Percentiles rank a stretch among this genome's conserved stretches.
Evolutionary conservation across 2,888 invertebrate species (phyloP).

Genomic region (Julus scanicus): DNA sequence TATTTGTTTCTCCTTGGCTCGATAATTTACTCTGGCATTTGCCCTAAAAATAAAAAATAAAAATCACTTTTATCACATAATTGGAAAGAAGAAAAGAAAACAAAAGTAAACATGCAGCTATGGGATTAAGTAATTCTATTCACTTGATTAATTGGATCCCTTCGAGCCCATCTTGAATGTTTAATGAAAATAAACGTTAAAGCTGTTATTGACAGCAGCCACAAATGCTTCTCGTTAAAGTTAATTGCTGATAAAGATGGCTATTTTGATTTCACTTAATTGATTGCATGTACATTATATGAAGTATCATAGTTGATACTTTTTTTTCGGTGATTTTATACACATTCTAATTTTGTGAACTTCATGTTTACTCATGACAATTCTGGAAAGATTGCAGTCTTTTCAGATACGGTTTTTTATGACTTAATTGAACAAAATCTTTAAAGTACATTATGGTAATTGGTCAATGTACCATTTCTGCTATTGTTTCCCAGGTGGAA

Average conservation of each 20-base stretch:
- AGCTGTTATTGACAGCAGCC: background rate
- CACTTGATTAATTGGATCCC: background rate
- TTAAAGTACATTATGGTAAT: no score
- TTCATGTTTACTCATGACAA: no score
- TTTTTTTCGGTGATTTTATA: no score
- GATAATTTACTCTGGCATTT: slow-evolving; percentile 83
- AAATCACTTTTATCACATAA: background rate
- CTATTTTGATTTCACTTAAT: background rate
- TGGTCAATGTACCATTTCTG: no score
- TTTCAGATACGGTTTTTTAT: no score
- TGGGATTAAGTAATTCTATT: background rate
- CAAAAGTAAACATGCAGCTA: background rate
- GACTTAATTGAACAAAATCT: no score
- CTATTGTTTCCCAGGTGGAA: no score
- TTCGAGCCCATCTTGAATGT: background rate
- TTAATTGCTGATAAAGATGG: background rate
- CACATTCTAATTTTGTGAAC: no score
- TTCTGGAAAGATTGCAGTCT: no score
- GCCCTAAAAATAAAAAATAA: slow-evolving; percentile 48
- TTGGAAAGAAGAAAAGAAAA: no score
- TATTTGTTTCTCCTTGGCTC: slow-evolving; percentile 94
- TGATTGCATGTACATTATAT: background rate
- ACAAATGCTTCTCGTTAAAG: background rate
- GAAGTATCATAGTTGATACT: no score
- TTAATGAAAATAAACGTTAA: background rate